These are phyloP conservation scores for Ctenomys sociabilis DNA, from an alignment of 2,113 vertebrate species.

Conservation along the genomic window DNA sequence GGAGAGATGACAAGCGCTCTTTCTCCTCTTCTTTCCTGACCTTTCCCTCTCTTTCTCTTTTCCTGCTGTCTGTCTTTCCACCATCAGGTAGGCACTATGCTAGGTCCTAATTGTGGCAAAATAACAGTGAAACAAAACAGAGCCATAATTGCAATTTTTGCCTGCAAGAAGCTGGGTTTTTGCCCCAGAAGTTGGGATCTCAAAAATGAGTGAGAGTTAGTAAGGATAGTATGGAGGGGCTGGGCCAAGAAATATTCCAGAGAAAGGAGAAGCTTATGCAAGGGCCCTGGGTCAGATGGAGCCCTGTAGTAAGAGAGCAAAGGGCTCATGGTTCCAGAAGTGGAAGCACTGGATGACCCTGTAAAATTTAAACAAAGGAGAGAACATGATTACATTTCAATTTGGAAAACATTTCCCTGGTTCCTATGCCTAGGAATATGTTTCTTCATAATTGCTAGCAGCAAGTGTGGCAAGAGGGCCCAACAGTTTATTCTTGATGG, in stretches of 20 bases:
- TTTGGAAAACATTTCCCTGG: background rate
- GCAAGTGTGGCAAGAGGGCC: background rate
- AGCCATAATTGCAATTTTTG: background rate
- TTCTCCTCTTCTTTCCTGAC: rapidly evolving
- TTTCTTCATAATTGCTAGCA: background rate
- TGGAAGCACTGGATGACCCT: background rate
- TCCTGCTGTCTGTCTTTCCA: background rate
- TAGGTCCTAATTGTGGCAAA: background rate
- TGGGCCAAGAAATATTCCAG: background rate
- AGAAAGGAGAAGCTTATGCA: background rate
- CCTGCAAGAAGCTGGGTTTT: background rate
- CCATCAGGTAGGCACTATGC: background rate
- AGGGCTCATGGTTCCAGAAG: background rate
- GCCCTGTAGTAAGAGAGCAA: background rate
- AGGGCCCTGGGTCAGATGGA: background rate
- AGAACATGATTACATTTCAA: background rate
- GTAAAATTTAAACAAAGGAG: slow-evolving; percentile 11
- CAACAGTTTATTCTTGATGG: background rate
- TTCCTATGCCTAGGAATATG: background rate
- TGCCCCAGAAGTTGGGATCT: background rate
- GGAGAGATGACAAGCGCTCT: background rate
- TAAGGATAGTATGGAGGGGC: background rate
- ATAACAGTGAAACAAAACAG: background rate
- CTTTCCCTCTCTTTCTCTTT: background rate
- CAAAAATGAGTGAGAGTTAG: background rate